Evolutionary conservation across 2,113 vertebrate species (phyloP), one percentile per base, ranked within the genome.

Genomic region (Myiagra hebetior): DNA sequence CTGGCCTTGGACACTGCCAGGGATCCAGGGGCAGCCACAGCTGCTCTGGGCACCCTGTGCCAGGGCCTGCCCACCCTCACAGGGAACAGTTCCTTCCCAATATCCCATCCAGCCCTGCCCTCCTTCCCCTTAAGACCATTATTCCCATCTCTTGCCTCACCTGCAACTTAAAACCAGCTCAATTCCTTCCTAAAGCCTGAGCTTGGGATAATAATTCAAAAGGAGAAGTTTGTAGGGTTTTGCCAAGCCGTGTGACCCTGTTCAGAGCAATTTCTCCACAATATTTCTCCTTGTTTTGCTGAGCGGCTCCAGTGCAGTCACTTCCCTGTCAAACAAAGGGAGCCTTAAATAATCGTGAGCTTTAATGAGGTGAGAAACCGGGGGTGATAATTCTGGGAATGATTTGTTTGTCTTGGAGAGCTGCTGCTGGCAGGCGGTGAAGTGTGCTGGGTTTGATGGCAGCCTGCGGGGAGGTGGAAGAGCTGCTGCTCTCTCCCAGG

Each of bases 321-420:
- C 64, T 91, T 67, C 14, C 22, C 57, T 27, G 46, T 44, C 2
- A 3, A 82, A 78, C 59, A 93, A 87, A 91, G 44, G 46, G 44
- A 93, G 74, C 60, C 68, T 87, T 87, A 93, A 90, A 80, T 90
- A 82, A 81, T 56, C 31, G 44, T 42, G 63, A 88, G 78, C 49
- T 57, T 91, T 96, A 80, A 93, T 82, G 86, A 93, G 41, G 52
- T 57, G 85, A 83, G 85, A 72, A 90, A 56, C 81, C 21, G 27
- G 20, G 20, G 59, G 41, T 63, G 65, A 28, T 85, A 60, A 75
- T 57, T 60, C 55, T 75, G 7, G 41, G 56, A 78, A 72, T 86
- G 57, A 27, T 46, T 89, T 92, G 77, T 81, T 87, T 91, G 64
- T 56, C 64, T 87, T 79, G 80, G 76, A 88, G 72, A 57, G 53